Evolutionary conservation across 2,888 invertebrate genomes (phyloP).

Genomic region (Harpalus rufipes): DNA sequence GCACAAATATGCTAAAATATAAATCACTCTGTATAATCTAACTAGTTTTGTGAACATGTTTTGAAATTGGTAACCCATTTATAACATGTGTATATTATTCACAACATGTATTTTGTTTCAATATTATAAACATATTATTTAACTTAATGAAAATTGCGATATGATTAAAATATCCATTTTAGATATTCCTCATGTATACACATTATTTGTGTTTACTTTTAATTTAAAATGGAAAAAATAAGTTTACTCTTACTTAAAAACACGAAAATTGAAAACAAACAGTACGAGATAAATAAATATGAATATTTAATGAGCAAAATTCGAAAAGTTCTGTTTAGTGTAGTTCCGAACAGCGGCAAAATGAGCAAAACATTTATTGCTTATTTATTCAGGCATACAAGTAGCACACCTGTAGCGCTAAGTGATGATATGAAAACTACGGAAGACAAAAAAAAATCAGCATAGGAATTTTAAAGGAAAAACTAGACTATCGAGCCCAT

Average conservation of each 20-base stretch:
- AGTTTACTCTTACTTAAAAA: slow-evolving; percentile 26
- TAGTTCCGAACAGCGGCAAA: neutral
- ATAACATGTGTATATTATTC: neutral
- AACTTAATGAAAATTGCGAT: neutral
- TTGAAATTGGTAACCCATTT: neutral
- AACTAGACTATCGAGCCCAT: too few relatives aligned
- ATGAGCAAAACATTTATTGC: neutral
- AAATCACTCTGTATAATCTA: too few relatives aligned
- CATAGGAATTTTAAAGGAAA: neutral
- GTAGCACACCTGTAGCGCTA: neutral
- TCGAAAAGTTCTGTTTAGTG: neutral
- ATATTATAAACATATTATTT: neutral
- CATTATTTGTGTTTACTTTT: slow-evolving; percentile 23
- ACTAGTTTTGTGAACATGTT: neutral
- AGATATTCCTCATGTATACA: slow-evolving; percentile 17
- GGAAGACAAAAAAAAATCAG: neutral
- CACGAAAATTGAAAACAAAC: slow-evolving; percentile 45
- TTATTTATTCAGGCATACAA: neutral
- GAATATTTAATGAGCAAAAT: slow-evolving; percentile 31
- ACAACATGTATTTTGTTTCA: neutral
- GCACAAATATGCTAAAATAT: too few relatives aligned
- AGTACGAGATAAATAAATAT: slow-evolving; percentile 28
- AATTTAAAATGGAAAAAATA: slow-evolving; percentile 42
- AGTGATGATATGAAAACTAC: neutral
- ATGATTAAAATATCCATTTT: slow-evolving; percentile 22